Base-by-base conservation (phyloP, 2,888 invertebrate genomes). In the Acanthosepion lycidas region DNA sequence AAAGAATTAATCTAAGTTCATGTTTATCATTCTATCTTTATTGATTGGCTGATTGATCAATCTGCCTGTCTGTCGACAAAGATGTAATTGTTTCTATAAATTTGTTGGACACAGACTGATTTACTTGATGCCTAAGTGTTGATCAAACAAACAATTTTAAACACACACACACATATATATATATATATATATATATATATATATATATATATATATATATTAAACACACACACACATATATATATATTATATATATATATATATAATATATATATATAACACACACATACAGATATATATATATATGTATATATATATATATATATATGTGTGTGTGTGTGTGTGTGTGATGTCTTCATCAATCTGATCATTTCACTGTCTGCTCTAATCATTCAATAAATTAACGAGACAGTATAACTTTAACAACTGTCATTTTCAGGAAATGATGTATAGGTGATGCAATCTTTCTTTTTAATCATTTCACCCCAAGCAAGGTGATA, bases 81-180 rank as follows among this genome's bases (percentile, higher is more conserved):
- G 15, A 78, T 78, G 78, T 78, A 78, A 78, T 78, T 78, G 78
- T 78, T 78, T 78, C n/a, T 78, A n/a, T 78, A 78, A 78, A 78
- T 78, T 78, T n/a, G 78, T 12, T n/a, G 23, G n/a, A 26, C 49
- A 92, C 51, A 49, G 49, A 92, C 49, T 92, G 33, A 49, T 51
- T 49, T 51, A 48, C 49, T 92, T 49, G 49, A 28, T 48, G 48
- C n/a, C 28, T 49, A 20, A 49, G 51, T 93, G 53, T 93, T 33
- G 18, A 28, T 53, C 49, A 49, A n/a, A 49, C n/a, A 28, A 93
- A n/a, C n/a, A n/a, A 51, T 51, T 91, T 33, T 91, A 2, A 28
- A 51, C 49, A 48, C 28, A 18, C 26, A 92, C 28, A 48, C 28
- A 92, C 28, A 92, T 20, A 48, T 12, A 92, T 4, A 91, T 28